A percentile compares a stretch with the other conserved stretches of the same genome.
phyloP scores from a whole-genome alignment of 2,888 invertebrate genomes.

The Sarcophaga caerulescens region DNA sequence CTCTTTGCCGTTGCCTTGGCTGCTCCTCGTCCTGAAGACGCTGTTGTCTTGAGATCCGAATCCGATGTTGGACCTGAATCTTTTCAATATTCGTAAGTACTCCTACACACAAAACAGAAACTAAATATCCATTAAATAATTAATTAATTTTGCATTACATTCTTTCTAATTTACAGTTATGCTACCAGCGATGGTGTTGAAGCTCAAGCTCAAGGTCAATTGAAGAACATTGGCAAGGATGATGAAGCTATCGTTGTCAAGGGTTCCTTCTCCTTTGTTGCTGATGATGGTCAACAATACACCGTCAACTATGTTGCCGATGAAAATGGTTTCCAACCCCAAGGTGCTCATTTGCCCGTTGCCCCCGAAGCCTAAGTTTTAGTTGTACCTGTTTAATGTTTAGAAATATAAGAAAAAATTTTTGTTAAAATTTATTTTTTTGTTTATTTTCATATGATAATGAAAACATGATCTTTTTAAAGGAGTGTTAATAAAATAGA shows the following conservation, averaged over 20 bases:
- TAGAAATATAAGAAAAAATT: not conserved
- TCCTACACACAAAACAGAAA: too few relatives aligned
- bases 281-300: constrained; percentile 67
- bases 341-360: not conserved
- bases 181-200: constrained; percentile 81
- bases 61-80: constrained; percentile 78
- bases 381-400: not conserved
- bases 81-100: constrained; percentile 83
- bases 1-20: constrained; percentile 73
- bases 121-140: too few relatives aligned
- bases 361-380: constrained; percentile 78
- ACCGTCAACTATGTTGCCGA: not conserved
- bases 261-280: constrained; percentile 72
- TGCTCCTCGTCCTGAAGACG: constrained; percentile 73
- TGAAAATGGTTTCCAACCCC: not conserved
- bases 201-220: constrained; percentile 70
- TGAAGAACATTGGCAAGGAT: constrained; percentile 70
- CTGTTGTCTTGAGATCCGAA: constrained; percentile 83
- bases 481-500: too few relatives aligned
- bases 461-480: not conserved
- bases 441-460: not conserved
- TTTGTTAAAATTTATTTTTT: not conserved
- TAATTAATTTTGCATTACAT: too few relatives aligned
- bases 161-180: constrained; percentile 76
- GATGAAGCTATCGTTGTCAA: constrained; percentile 70